phyloP scores from a whole-genome alignment of 2,797 vertebrate species.

The Amphiprion clarkii region DNA sequence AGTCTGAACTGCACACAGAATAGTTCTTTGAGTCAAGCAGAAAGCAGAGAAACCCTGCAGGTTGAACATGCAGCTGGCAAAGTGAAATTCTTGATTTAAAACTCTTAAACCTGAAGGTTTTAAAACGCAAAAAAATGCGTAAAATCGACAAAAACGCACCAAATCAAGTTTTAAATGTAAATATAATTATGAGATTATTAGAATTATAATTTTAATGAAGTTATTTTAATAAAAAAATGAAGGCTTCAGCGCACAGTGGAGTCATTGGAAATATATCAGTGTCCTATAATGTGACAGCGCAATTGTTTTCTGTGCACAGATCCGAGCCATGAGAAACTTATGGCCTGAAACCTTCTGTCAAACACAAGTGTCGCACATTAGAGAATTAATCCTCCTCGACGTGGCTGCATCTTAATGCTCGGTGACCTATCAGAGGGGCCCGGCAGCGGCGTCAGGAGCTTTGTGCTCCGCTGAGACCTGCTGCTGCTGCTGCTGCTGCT shows the following conservation, averaged over 20 bases:
- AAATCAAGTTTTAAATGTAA: not conserved
- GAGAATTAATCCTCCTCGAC: constrained; percentile 74
- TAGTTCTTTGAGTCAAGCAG: constrained; percentile 14
- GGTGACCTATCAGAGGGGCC: constrained; percentile 77
- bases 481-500: not conserved
- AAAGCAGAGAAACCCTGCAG: constrained; percentile 33
- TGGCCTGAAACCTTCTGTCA: constrained; percentile 74
- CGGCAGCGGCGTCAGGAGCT: constrained; percentile 53
- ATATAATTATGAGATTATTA: not conserved
- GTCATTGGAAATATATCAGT: constrained; percentile 35
- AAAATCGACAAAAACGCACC: not conserved
- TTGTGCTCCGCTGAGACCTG: constrained; percentile 8
- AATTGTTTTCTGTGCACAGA: constrained; percentile 41
- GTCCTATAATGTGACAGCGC: constrained; percentile 50
- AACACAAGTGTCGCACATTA: constrained; percentile 68
- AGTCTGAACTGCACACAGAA: not conserved
- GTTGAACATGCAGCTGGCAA: not conserved
- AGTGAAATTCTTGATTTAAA: not conserved
- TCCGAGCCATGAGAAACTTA: constrained; percentile 60
- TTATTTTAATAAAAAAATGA: not conserved
- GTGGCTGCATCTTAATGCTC: constrained; percentile 70
- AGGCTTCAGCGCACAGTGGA: not conserved
- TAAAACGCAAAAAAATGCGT: not conserved
- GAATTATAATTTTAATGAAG: not conserved
- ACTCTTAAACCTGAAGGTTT: not conserved